phyloP scores from a whole-genome alignment of 2,113 vertebrate species.

The Eidolon helvum region DNA sequence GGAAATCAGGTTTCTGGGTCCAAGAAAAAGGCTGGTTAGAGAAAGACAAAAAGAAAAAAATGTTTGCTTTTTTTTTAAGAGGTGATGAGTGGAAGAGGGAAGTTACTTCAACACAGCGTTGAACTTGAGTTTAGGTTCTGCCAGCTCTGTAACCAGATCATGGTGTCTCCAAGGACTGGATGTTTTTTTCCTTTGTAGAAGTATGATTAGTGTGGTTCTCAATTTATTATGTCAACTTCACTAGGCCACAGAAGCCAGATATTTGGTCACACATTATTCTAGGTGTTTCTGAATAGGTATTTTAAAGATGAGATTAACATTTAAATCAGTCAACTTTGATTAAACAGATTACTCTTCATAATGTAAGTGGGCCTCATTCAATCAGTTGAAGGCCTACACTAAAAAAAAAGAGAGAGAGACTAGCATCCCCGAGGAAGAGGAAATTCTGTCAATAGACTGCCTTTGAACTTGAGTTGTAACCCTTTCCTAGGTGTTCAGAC shows the following conservation, averaged over 20 bases:
- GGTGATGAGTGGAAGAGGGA: neutral
- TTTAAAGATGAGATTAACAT: neutral
- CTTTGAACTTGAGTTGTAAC: neutral
- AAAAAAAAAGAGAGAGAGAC: neutral
- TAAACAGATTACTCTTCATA: neutral
- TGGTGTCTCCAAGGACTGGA: neutral
- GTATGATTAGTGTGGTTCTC: neutral
- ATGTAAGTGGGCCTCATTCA: neutral
- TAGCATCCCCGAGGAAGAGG: neutral
- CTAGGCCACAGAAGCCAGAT: neutral
- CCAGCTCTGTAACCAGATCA: neutral
- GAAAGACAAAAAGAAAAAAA: neutral
- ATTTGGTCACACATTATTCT: neutral
- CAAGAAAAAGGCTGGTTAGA: neutral
- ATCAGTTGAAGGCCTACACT: neutral
- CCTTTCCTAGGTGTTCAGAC: neutral
- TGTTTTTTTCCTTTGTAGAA: neutral
- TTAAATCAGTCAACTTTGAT: neutral
- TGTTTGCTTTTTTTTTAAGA: constrained; percentile 18
- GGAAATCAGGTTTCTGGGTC: neutral
- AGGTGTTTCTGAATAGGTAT: neutral
- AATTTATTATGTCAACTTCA: neutral
- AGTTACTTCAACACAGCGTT: neutral
- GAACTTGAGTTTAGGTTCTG: neutral
- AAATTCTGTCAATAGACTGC: neutral